Base-by-base conservation (phyloP, 2,113 vertebrate species). In the Laterallus jamaicensis region DNA sequence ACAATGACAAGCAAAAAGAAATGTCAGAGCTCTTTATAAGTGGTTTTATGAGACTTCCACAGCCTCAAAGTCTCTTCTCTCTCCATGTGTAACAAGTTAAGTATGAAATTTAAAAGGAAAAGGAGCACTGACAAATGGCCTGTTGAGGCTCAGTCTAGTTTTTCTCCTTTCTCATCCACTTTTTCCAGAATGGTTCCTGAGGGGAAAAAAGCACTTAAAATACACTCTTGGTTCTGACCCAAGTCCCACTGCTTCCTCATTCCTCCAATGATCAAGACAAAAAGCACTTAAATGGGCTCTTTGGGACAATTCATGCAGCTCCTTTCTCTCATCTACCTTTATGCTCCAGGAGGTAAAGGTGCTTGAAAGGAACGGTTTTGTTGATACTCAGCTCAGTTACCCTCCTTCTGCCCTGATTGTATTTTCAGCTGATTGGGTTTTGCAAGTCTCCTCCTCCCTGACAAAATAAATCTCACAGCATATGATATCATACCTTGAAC, bases 401-500 rank as follows among this genome's bases (percentile, higher is more conserved):
- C 22, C n/a, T 73, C 54, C 78, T 47, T 84, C 58, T 92, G 60
- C 58, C 10, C 37, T 60, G 17, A 12, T 66, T 4, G 1, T 39
- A 31, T 66, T 95, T 95, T 92, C 74, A 95, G 17, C 68, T 71
- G 59, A 54, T 60, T 75, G n/a, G 11, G 6, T 83, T 96, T 86
- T 67, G 24, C 40, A 71, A 79, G 47, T 39, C 67, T 87, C 40
- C 69, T 94, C 52, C 73, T 84, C 18, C 31, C 32, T 4, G 5
- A 63, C 70, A 94, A 74, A 96, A 87, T 62, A 92, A 89, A 95
- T 93, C 78, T 93, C 95, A 68, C 37, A 73, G 67, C 67, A 50
- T 62, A 93, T 94, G 81, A 87, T 95, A 96, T 95, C 91, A 95
- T 77, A n/a, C 3, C 96, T 91, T 96, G 96, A 95, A 91, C 90